A percentile compares a stretch with the other conserved stretches of the same genome.
Evolutionary conservation across 2,797 vertebrate genomes (phyloP).

Genomic region (Champsocephalus gunnari): DNA sequence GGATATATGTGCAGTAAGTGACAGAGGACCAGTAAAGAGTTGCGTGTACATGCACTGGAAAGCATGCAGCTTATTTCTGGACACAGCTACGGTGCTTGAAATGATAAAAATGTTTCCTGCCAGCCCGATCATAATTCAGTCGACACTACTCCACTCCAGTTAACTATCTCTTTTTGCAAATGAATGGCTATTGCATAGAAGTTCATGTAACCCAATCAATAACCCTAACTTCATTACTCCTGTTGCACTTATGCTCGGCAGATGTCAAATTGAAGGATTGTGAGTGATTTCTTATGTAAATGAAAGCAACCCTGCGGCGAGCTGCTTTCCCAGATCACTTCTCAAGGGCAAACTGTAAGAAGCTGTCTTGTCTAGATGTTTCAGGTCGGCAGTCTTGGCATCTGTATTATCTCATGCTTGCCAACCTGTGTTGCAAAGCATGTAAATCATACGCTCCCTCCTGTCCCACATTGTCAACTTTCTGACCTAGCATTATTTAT

Average conservation of each 20-base stretch:
- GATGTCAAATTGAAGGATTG: conserved; percentile 82
- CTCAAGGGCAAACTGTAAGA: conserved; percentile 77
- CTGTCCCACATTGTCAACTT: conserved; percentile 7
- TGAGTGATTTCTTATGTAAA: conserved; percentile 86
- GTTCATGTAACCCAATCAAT: conserved; percentile 82
- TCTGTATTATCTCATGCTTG: conserved; percentile 57
- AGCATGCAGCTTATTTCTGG: conserved; percentile 34
- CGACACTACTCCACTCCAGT: conserved; percentile 38
- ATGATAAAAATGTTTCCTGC: conserved; percentile 59
- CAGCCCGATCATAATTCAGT: conserved; percentile 66
- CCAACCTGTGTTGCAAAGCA: conserved; percentile 51
- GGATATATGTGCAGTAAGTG: conserved; percentile 31
- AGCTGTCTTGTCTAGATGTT: conserved; percentile 65
- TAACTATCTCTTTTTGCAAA: conserved; percentile 64
- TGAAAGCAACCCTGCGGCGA: conserved; percentile 71
- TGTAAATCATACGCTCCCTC: conserved; percentile 26
- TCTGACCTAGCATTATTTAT: conserved; percentile 40
- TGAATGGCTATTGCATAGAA: conserved; percentile 71
- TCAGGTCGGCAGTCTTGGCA: conserved; percentile 60
- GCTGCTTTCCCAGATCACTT: conserved; percentile 61
- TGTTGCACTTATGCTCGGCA: conserved; percentile 78
- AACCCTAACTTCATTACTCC: conserved; percentile 82
- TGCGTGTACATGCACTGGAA: conserved; percentile 20
- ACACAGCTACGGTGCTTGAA: conserved; percentile 44
- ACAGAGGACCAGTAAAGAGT: conserved; percentile 17